Conservation (phyloP, 2,797 vertebrate genomes). For the Ataeniobius toweri region DNA sequence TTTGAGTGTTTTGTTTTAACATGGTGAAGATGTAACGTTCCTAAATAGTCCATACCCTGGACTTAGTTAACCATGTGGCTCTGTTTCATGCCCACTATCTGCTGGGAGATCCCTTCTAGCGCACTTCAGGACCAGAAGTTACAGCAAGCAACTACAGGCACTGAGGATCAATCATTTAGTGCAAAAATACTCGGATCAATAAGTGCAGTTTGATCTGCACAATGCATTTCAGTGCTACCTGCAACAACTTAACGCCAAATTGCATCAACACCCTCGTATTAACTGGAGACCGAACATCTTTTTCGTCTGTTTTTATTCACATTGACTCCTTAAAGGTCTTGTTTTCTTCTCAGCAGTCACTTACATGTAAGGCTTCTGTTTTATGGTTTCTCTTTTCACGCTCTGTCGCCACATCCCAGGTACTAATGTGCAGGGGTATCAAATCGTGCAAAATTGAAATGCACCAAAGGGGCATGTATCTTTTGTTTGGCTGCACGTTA, state of each 20-base stretch:
- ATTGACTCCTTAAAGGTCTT: slow-evolving; percentile 38
- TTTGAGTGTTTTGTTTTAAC: neutral
- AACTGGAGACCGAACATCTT: slow-evolving; percentile 29
- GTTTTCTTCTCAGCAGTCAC: slow-evolving; percentile 36
- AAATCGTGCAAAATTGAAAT: slow-evolving; percentile 52
- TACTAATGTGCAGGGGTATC: slow-evolving; percentile 44
- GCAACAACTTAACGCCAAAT: slow-evolving; percentile 9
- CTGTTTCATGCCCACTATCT: neutral
- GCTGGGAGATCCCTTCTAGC: neutral
- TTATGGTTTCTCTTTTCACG: slow-evolving; percentile 34
- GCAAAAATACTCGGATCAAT: slow-evolving; percentile 15
- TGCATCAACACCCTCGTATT: slow-evolving; percentile 30
- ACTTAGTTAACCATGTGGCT: neutral
- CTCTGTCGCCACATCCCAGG: slow-evolving; percentile 34
- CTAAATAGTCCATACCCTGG: neutral
- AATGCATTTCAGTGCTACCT: slow-evolving; percentile 5
- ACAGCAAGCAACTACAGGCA: slow-evolving; percentile 20
- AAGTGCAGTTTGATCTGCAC: slow-evolving; percentile 7
- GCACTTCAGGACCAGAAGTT: neutral
- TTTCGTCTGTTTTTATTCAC: slow-evolving; percentile 36
- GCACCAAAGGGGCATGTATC: slow-evolving; percentile 50
- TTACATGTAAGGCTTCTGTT: slow-evolving; percentile 46
- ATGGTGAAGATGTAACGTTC: neutral
- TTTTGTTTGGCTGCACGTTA: slow-evolving; percentile 56
- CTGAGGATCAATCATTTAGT: slow-evolving; percentile 27